Evolutionary conservation across 2,888 invertebrate species (phyloP).

Genomic region (Malachius bipustulatus): DNA sequence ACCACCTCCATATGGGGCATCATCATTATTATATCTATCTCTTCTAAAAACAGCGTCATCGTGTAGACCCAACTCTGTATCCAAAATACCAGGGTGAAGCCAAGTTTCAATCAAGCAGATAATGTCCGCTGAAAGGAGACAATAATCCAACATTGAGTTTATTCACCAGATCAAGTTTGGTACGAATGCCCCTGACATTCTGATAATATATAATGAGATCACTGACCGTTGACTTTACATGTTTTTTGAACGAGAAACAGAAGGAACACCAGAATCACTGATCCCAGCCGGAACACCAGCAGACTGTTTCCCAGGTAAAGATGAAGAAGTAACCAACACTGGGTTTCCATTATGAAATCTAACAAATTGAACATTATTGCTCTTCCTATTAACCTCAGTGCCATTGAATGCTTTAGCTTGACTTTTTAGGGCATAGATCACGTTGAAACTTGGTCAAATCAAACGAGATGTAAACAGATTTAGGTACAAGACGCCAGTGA

Average conservation of each 20-base stretch:
- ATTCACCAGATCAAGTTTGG: no score
- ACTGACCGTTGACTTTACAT: no score
- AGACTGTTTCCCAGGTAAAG: neutral
- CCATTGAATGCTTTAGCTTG: conserved; percentile 4
- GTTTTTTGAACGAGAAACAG: no score
- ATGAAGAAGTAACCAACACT: conserved; percentile 7
- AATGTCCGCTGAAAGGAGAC: conserved; percentile 4
- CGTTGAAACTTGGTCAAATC: conserved; percentile 4
- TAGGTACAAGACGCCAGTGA: conserved; percentile 8
- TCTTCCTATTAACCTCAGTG: conserved; percentile 1
- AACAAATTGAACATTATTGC: conserved; percentile 4
- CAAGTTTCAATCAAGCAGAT: conserved; percentile 2
- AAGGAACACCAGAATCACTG: neutral
- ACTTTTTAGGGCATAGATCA: conserved; percentile 3
- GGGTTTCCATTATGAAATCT: no score
- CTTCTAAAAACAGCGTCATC: conserved; percentile 6
- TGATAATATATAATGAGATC: no score
- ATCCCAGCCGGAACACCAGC: no score
- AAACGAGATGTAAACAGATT: conserved; percentile 6
- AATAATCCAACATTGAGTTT: conserved; percentile 8
- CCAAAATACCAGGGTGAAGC: no score
- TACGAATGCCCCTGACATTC: no score
- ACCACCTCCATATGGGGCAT: conserved; percentile 5
- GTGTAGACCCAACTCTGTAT: conserved; percentile 5
- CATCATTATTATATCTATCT: conserved; percentile 5